Percentiles rank a stretch among this genome's conserved stretches.
Conservation (phyloP, 2,797 vertebrate genomes). For the Chelonia mydas region DNA sequence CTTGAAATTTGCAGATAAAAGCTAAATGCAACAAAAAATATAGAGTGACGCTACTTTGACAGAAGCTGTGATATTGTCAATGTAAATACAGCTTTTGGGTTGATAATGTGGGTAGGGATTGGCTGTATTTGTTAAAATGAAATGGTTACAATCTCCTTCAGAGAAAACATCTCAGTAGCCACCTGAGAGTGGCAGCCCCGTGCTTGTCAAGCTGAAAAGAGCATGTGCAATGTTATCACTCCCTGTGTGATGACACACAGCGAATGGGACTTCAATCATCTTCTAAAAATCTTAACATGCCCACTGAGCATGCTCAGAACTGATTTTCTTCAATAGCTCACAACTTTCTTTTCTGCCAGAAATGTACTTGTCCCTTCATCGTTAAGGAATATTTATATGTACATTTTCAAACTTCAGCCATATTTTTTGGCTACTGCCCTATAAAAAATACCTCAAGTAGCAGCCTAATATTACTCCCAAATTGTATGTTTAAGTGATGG, state of each 20-base stretch:
- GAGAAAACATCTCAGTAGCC: neutral
- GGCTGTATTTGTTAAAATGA: slow-evolving; percentile 2
- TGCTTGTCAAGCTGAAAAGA: neutral
- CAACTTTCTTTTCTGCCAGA: neutral
- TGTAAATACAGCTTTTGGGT: neutral
- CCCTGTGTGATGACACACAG: neutral
- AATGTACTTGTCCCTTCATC: neutral
- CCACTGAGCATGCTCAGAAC: neutral
- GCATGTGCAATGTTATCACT: neutral
- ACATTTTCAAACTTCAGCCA: neutral
- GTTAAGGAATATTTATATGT: neutral
- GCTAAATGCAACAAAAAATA: neutral
- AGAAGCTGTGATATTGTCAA: neutral
- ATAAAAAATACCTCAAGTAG: neutral
- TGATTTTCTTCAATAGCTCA: neutral
- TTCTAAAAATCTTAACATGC: neutral
- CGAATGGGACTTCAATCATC: neutral
- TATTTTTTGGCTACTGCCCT: neutral
- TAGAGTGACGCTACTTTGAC: neutral
- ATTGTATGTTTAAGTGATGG: neutral
- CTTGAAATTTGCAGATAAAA: neutral
- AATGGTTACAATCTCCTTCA: neutral
- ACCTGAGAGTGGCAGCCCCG: neutral
- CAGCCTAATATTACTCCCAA: neutral
- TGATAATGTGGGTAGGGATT: neutral